phyloP scores from a whole-genome alignment of 2,797 vertebrate genomes.

The Myotis vivesi region DNA sequence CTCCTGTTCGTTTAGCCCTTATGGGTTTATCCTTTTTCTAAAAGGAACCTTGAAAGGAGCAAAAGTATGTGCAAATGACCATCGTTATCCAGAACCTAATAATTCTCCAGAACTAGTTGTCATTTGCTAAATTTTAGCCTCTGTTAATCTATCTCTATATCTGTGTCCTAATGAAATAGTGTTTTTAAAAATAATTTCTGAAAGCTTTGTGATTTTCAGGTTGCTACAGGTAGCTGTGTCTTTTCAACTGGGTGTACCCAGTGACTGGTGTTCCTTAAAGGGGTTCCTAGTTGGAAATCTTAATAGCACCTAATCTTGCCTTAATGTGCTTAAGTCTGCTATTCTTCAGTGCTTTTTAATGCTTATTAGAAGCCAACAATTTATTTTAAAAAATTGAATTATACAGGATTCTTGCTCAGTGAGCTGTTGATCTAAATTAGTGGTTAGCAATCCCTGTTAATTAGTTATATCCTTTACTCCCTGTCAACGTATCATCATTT shows the following conservation, averaged over 20 bases:
- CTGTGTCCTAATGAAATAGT: neutral
- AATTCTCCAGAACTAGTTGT: neutral
- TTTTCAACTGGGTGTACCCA: neutral
- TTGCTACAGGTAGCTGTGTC: neutral
- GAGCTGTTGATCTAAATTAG: slow-evolving; percentile 1
- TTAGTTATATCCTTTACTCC: neutral
- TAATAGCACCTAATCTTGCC: neutral
- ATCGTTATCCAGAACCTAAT: neutral
- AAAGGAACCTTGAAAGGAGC: neutral
- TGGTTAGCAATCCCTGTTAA: slow-evolving; percentile 10
- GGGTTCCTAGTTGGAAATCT: neutral
- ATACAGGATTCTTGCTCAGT: neutral
- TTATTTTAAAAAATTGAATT: slow-evolving; percentile 19
- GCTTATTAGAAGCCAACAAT: neutral
- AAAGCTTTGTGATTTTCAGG: neutral
- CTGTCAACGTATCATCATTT: neutral
- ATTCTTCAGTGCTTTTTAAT: neutral
- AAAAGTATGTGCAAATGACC: neutral
- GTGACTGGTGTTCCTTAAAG: slow-evolving; percentile 2
- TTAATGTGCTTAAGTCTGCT: neutral
- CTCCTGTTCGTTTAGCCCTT: neutral
- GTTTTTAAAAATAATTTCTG: neutral
- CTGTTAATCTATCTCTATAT: neutral
- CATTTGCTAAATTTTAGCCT: neutral
- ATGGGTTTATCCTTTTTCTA: neutral